These are phyloP conservation scores for Rhopalosiphum padi DNA, from an alignment of 1,140 invertebrate genomes.

Conservation along the genomic window DNA sequence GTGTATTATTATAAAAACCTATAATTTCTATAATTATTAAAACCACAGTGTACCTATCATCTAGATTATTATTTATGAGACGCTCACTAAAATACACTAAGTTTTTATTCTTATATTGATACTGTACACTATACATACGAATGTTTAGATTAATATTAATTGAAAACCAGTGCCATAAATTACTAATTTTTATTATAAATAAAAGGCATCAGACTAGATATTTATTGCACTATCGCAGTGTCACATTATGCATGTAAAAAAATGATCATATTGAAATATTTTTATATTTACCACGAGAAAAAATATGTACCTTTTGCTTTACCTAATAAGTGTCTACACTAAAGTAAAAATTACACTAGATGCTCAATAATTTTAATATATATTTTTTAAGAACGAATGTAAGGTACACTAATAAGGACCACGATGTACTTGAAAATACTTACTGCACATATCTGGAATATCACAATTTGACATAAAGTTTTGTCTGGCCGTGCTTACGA, in stretches of 20 bases:
- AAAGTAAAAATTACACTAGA: not conserved
- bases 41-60: not conserved
- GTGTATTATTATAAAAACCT: not conserved
- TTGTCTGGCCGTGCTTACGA: not conserved
- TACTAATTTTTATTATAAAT: not conserved
- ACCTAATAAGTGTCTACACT: not conserved
- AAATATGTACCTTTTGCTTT: not conserved
- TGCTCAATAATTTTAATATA: not conserved
- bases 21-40: not conserved
- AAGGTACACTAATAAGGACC: not conserved
- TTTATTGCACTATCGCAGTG: not conserved
- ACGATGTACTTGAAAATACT: not conserved
- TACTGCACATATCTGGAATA: slow-evolving; percentile 31
- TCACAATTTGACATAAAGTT: not conserved
- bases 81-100: too few species aligned
- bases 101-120: too few species aligned
- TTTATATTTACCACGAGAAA: not conserved
- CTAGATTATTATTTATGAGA: not conserved
- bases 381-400: not conserved
- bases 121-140: too few species aligned
- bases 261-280: not conserved
- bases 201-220: not conserved
- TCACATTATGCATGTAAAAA: not conserved
- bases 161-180: not conserved
- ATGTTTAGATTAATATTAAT: too few species aligned